Conservation (phyloP, 2,113 vertebrate species). For the Pelodiscus sinensis region DNA sequence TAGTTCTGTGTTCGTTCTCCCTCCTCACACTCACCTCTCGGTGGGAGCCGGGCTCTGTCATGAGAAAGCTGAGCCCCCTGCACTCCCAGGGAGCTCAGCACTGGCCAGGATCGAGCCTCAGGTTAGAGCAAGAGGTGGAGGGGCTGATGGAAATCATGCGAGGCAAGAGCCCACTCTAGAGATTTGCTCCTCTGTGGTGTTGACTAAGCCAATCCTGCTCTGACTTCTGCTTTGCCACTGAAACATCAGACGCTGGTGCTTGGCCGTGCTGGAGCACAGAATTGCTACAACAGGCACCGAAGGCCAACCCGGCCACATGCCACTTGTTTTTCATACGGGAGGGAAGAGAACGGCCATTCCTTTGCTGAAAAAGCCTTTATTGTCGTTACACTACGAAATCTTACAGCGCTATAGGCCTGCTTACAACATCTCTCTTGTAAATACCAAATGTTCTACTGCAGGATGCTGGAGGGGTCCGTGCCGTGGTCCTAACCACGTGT, state of each 20-base stretch:
- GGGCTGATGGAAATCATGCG: neutral
- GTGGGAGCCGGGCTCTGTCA: accelerated
- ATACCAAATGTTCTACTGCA: neutral
- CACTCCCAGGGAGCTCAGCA: accelerated
- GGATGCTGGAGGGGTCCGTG: neutral
- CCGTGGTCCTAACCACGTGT: neutral
- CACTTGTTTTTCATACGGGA: neutral
- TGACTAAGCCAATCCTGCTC: accelerated
- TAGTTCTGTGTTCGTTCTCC: neutral
- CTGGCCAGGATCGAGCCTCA: accelerated
- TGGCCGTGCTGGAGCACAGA: accelerated
- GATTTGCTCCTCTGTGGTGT: neutral
- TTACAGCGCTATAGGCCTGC: accelerated
- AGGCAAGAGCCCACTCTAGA: neutral
- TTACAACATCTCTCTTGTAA: accelerated
- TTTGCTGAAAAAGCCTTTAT: accelerated
- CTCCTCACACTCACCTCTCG: accelerated
- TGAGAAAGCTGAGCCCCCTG: accelerated
- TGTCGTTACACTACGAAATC: accelerated
- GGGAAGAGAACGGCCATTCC: neutral
- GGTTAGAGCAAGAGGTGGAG: accelerated
- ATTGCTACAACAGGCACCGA: neutral
- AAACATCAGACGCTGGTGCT: neutral
- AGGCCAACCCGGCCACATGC: accelerated
- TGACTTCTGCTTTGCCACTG: accelerated